Evolutionary conservation across 2,113 vertebrate species (phyloP).

Genomic region (Promerops cafer): DNA sequence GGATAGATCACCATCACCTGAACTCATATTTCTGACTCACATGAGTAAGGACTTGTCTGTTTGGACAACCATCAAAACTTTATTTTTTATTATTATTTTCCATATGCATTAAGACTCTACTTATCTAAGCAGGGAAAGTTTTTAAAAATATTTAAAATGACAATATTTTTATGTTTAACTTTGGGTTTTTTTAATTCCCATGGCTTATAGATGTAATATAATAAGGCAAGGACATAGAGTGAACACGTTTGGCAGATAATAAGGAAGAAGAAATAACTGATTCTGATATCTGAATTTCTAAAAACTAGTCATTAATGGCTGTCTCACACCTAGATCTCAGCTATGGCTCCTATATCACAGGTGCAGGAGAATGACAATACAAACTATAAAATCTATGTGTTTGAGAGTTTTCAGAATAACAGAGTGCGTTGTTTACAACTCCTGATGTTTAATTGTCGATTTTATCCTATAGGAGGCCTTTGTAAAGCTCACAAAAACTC

Average conservation of each 20-base stretch:
- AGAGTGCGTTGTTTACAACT: neutral
- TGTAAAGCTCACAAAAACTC: neutral
- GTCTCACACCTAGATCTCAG: neutral
- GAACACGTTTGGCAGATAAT: neutral
- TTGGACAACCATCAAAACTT: neutral
- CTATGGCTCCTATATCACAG: neutral
- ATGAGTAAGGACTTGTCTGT: neutral
- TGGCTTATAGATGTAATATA: neutral
- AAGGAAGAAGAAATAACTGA: neutral
- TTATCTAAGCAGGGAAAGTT: neutral
- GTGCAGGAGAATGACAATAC: neutral
- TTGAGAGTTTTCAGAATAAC: neutral
- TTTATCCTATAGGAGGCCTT: neutral
- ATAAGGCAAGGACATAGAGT: neutral
- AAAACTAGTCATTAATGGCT: neutral
- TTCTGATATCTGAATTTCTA: neutral
- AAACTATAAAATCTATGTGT: neutral
- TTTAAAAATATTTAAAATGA: neutral
- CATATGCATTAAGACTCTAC: neutral
- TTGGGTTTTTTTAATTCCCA: fast-evolving
- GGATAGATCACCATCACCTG: neutral
- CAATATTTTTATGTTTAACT: neutral
- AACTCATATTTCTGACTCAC: neutral
- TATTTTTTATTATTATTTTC: neutral
- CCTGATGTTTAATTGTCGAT: neutral